A percentile compares a stretch with the other conserved stretches of the same genome.
Evolutionary conservation across 1,140 invertebrate species (phyloP).

Genomic region (Homalodisca vitripennis): DNA sequence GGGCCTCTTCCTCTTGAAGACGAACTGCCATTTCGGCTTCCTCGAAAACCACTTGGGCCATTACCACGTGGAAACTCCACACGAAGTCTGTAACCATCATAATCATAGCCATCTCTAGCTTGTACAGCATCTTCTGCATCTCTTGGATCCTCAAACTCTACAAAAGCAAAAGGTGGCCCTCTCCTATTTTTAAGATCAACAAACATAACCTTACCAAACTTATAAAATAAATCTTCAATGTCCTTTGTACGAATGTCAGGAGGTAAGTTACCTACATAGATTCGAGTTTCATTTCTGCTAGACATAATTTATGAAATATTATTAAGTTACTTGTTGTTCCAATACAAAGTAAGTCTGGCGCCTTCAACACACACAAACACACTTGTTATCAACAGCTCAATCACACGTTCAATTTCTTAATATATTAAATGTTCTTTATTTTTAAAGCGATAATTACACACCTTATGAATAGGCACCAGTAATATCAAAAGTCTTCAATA

Average conservation of each 20-base stretch:
- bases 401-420: too few relatives aligned
- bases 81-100: slow-evolving; percentile 93
- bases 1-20: slow-evolving; percentile 61
- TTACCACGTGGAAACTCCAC: slow-evolving; percentile 89
- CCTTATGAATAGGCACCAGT: too few relatives aligned
- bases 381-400: too few relatives aligned
- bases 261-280: slow-evolving; percentile 98
- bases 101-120: slow-evolving; percentile 96
- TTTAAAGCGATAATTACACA: too few relatives aligned
- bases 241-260: slow-evolving; percentile 98
- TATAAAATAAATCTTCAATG: slow-evolving; percentile 98
- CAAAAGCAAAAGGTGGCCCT: slow-evolving; percentile 98
- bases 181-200: slow-evolving; percentile 97
- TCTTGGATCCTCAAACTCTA: slow-evolving; percentile 98
- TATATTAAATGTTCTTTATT: too few relatives aligned
- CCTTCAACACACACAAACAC: too few relatives aligned
- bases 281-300: slow-evolving; percentile 86
- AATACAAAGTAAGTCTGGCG: too few relatives aligned
- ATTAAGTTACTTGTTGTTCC: too few relatives aligned
- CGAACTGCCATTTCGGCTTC: slow-evolving; percentile 50
- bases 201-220: slow-evolving; percentile 98
- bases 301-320: too few relatives aligned
- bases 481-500: too few relatives aligned
- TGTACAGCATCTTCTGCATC: slow-evolving; percentile 98
- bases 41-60: slow-evolving; percentile 52